Evolutionary conservation across 2,113 vertebrate species (phyloP).

Genomic region (Grammomys dolichurus): DNA sequence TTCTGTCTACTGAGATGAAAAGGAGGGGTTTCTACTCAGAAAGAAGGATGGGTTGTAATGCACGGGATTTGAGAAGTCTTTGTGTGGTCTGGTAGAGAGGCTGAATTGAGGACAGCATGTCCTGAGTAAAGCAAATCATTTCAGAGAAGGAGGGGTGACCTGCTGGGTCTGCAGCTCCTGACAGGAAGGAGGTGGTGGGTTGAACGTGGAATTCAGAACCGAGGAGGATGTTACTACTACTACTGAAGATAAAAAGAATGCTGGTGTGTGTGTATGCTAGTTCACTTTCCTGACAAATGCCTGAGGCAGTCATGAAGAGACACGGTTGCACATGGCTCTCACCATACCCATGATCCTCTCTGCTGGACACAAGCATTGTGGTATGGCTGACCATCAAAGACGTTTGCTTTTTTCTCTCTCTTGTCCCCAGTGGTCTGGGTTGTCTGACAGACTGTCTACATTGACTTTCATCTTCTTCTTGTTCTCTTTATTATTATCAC

Average conservation of each 20-base stretch:
- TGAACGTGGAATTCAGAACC: conserved; percentile 19
- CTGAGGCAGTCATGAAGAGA: neutral
- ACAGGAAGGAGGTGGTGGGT: neutral
- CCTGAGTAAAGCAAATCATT: neutral
- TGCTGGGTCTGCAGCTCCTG: neutral
- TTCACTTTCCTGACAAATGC: neutral
- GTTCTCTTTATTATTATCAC: neutral
- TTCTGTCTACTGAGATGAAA: neutral
- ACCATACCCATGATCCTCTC: neutral
- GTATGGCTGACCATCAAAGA: no score
- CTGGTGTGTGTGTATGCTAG: neutral
- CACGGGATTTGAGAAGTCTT: neutral
- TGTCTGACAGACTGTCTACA: neutral
- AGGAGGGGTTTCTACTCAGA: neutral
- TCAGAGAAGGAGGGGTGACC: neutral
- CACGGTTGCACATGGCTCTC: neutral
- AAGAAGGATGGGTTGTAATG: neutral
- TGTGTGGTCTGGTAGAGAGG: neutral
- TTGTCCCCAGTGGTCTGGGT: neutral
- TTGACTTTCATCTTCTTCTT: neutral
- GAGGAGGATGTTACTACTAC: neutral
- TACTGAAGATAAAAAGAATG: neutral
- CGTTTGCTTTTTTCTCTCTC: rapidly evolving
- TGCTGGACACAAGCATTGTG: neutral
- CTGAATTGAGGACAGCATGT: neutral